Base-by-base conservation (phyloP, 2,888 invertebrate genomes). In the Holacanthella duospinosa region DNA sequence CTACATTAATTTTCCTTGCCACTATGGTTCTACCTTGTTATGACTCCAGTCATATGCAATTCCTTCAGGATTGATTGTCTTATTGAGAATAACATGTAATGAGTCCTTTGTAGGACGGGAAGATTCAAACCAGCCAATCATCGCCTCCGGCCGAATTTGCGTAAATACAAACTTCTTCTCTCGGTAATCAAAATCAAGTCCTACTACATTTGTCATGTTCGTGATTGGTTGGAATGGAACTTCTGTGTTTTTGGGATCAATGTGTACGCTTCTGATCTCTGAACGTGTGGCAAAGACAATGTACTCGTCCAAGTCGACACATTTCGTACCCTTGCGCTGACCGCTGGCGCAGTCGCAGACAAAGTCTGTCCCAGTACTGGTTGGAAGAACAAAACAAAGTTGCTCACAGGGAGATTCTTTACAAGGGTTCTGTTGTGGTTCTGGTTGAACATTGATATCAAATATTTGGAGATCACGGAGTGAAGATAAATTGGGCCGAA, bases 11-110 rank as follows among this genome's bases (percentile, higher is more conserved):
- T 16, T 36, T 36, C 21, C n/a, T 48, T 36, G n/a, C n/a, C n/a
- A n/a, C n/a, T n/a, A n/a, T n/a, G n/a, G n/a, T n/a, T n/a, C 24
- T 60, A 66, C 64, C 77, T 95, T 96, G 76, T 90, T 89, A 72
- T 93, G 93, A 0, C 96, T 92, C 97, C 97, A 99, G 76, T 99
- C 97, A 75, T 94, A 93, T 0, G 93, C 91, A 67, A 94, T 88
- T 2, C 93, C 93, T 77, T 93, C 93, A 0, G 93, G 93, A 77
- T 92, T 93, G 61, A 93, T 90, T 26, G 89, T 88, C 75, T 86
- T 86, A 71, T 78, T 85, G 36, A 89, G 82, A 1, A 91, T 84
- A 62, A 84, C 85, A 29, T 72, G 66, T 19, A 74, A 69, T 1
- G 82, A 2, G 79, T 77, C 1, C 79, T 77, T 1, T 83, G 82